phyloP scores from a whole-genome alignment of 2,888 invertebrate genomes.

The Idaea aversata region DNA sequence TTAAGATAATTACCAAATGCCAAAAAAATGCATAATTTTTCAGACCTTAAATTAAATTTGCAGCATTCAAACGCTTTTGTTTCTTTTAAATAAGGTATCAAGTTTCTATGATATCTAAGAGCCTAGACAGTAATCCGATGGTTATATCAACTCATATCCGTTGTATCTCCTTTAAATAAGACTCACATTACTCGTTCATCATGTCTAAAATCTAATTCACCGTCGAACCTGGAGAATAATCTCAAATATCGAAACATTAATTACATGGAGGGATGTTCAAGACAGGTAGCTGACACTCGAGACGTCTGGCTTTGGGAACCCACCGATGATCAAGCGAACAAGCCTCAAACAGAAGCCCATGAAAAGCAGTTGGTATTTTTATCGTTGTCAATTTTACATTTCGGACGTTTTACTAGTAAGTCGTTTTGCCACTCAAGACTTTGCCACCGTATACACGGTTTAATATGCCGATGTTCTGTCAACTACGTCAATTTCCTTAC shows the following conservation, averaged over 20 bases:
- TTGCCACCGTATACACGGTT: too few relatives aligned
- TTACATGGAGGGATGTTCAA: slow-evolving; percentile 50
- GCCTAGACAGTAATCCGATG: background rate
- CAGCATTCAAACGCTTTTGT: too few relatives aligned
- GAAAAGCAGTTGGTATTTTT: background rate
- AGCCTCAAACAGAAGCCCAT: background rate
- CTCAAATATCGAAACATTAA: slow-evolving; percentile 40
- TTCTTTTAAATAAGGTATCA: background rate
- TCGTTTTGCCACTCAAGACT: too few relatives aligned
- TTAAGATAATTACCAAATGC: too few relatives aligned
- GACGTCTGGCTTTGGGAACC: slow-evolving; percentile 61
- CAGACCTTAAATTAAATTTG: too few relatives aligned
- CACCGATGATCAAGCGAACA: slow-evolving; percentile 10
- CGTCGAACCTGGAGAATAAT: background rate
- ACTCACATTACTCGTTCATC: background rate
- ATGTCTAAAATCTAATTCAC: background rate
- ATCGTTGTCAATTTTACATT: too few relatives aligned
- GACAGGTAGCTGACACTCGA: slow-evolving; percentile 66
- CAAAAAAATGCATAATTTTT: too few relatives aligned
- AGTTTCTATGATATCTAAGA: background rate
- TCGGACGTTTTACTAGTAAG: too few relatives aligned
- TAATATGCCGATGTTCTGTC: too few relatives aligned
- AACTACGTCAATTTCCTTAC: too few relatives aligned
- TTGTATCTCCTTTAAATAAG: background rate
- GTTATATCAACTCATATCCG: background rate